A percentile compares a stretch with the other conserved stretches of the same genome.
These are phyloP conservation scores for Nestor notabilis DNA, from an alignment of 2,113 vertebrate genomes.

Conservation along the genomic window DNA sequence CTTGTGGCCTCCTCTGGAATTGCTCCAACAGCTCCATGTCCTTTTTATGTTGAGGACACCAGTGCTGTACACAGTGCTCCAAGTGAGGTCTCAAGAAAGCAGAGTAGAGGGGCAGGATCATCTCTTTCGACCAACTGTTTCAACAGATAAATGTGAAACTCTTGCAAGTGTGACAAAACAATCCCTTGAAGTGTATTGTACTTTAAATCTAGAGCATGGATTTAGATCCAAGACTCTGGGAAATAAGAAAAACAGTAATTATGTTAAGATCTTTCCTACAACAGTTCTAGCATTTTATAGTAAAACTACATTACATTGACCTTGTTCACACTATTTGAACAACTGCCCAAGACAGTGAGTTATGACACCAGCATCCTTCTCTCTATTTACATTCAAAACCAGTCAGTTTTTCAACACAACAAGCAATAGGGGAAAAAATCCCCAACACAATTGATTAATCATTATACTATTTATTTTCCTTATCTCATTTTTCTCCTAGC, in stretches of 20 bases:
- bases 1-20: no score
- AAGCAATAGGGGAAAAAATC: not conserved
- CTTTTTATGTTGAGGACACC: no score
- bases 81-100: no score
- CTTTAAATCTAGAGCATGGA: not conserved
- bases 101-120: no score
- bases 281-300: not conserved
- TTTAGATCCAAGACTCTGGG: not conserved
- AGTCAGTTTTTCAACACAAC: not conserved
- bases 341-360: not conserved
- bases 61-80: no score
- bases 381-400: not conserved
- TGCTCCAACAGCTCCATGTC: no score
- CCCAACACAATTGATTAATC: not conserved
- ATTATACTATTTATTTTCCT: not conserved
- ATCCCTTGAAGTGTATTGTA: not conserved
- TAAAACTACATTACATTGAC: not conserved
- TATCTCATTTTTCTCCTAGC: accelerated
- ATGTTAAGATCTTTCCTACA: not conserved
- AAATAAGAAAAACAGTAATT: not conserved
- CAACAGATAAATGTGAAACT: not conserved
- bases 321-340: not conserved
- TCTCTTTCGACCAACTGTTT: not conserved
- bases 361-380: not conserved
- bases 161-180: not conserved